Evolutionary conservation across 2,797 vertebrate species (phyloP).

Genomic region (Acanthurus lineatus): DNA sequence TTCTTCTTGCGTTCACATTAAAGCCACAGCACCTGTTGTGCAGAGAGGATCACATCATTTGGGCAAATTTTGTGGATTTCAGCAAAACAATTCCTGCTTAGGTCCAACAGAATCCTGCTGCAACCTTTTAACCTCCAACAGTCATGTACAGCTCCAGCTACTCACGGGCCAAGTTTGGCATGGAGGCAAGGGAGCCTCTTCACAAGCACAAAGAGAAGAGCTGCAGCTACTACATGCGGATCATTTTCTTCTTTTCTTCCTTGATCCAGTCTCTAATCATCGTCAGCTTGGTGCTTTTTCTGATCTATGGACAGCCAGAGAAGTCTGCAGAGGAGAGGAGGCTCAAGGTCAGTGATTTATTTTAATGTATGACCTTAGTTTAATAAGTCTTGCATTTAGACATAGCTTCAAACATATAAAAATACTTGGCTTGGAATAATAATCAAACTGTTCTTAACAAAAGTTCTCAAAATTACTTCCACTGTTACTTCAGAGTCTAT

Average conservation of each 20-base stretch:
- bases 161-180: constrained; percentile 81
- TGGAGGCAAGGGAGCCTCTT: constrained; percentile 75
- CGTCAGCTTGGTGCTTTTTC: constrained; percentile 94
- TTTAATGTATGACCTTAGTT: not conserved
- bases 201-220: constrained; percentile 79
- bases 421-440: not conserved
- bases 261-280: constrained; percentile 97
- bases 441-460: not conserved
- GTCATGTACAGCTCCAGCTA: constrained; percentile 87
- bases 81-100: constrained; percentile 16
- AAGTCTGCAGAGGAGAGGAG: constrained; percentile 84
- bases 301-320: constrained; percentile 92
- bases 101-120: constrained; percentile 21
- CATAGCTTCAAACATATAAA: not conserved
- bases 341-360: constrained; percentile 70
- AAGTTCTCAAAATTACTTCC: not conserved
- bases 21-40: constrained; percentile 17
- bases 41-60: constrained; percentile 2
- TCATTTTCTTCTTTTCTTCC: constrained; percentile 94
- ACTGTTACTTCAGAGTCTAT: not conserved
- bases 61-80: constrained; percentile 26
- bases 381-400: not conserved
- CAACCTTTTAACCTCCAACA: constrained; percentile 65
- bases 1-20: not conserved
- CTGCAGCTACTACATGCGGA: constrained; percentile 92